phyloP scores from a whole-genome alignment of 2,113 vertebrate genomes.

The Eudyptes chrysolophus region DNA sequence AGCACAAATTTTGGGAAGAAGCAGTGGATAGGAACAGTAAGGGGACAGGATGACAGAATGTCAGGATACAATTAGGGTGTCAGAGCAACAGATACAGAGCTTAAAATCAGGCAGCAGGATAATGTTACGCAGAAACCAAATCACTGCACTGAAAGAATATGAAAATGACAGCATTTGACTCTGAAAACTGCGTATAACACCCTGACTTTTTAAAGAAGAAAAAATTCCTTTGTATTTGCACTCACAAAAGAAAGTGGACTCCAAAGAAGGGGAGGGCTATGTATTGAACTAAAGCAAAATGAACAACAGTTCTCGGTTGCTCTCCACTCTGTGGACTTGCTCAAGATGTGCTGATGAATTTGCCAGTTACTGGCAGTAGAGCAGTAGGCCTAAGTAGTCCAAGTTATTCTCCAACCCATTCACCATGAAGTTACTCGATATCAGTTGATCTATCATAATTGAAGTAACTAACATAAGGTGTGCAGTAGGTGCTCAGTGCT shows the following conservation, averaged over 20 bases:
- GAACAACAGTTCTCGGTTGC: neutral
- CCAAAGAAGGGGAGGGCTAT: neutral
- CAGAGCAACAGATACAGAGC: neutral
- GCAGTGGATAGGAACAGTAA: neutral
- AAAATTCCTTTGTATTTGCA: neutral
- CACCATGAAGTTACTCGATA: fast-evolving
- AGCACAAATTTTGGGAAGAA: neutral
- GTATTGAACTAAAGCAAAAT: neutral
- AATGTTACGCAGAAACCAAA: neutral
- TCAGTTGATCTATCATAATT: too few relatives aligned
- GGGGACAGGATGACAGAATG: neutral
- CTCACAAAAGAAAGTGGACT: neutral
- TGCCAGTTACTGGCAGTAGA: neutral
- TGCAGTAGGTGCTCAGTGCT: too few relatives aligned
- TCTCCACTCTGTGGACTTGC: neutral
- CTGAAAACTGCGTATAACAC: neutral
- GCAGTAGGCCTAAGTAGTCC: too few relatives aligned
- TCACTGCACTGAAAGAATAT: neutral
- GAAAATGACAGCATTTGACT: neutral
- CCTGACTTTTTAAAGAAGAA: neutral
- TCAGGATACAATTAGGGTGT: neutral
- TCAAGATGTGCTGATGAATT: neutral
- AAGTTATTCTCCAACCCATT: neutral
- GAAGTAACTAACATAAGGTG: neutral
- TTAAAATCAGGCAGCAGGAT: neutral